phyloP scores from a whole-genome alignment of 1,140 invertebrate genomes.

The Babylonia areolata region DNA sequence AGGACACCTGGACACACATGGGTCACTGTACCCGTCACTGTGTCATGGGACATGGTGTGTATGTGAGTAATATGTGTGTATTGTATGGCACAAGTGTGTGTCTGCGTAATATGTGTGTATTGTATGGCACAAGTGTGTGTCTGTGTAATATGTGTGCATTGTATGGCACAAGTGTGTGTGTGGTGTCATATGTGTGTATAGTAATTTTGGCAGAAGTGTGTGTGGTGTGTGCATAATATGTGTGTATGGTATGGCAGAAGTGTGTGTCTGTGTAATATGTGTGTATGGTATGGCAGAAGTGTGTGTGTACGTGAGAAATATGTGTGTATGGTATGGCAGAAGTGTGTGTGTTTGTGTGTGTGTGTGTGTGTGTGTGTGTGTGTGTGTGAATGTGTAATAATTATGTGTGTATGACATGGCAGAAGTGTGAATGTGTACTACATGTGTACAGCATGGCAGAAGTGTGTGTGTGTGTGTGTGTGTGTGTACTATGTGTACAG shows the following conservation, averaged over 20 bases:
- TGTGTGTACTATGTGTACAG: no score
- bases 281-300: not conserved
- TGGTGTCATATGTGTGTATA: not conserved
- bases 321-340: no score
- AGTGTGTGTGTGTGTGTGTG: no score
- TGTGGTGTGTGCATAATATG: not conserved
- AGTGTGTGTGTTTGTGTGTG: not conserved
- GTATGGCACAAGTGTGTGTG: not conserved
- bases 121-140: not conserved
- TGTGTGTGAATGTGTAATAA: no score
- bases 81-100: not conserved
- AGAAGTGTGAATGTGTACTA: no score
- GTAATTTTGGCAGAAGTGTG: not conserved
- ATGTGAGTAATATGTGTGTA: not conserved
- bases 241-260: not conserved
- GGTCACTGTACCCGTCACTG: no score
- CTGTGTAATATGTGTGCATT: not conserved
- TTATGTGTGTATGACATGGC: no score
- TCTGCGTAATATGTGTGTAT: not conserved
- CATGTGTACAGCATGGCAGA: no score
- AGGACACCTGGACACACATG: slow-evolving; percentile 57
- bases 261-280: not conserved
- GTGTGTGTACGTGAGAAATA: no score
- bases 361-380: not conserved
- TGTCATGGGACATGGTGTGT: not conserved